Conservation (phyloP, 2,113 vertebrate species). For the Cinclus mexicanus region DNA sequence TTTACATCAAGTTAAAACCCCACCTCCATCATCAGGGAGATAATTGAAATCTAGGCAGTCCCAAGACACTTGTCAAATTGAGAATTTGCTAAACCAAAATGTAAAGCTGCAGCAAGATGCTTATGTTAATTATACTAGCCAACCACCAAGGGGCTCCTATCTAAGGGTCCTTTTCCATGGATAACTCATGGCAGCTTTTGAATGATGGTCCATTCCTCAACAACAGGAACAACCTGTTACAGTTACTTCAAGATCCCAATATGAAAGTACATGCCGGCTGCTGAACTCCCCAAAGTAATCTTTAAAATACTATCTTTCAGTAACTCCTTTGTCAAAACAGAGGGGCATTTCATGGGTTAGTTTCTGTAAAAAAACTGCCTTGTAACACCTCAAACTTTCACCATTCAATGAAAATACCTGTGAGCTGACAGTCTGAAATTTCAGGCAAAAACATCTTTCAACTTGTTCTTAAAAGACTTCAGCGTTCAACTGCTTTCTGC, state of each 20-base stretch:
- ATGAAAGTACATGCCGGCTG: not conserved
- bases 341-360: not conserved
- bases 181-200: constrained; percentile 54
- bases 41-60: constrained; percentile 60
- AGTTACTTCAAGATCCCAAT: not conserved
- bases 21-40: constrained; percentile 30
- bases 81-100: constrained; percentile 44
- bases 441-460: not conserved
- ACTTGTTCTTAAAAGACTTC: not conserved
- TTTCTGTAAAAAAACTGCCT: not conserved
- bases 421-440: not conserved
- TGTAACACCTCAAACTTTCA: not conserved
- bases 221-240: not conserved
- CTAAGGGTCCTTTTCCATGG: constrained; percentile 16
- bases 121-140: constrained; percentile 62
- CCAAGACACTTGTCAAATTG: constrained; percentile 56
- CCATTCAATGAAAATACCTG: not conserved
- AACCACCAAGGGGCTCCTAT: constrained; percentile 46
- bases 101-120: constrained; percentile 24
- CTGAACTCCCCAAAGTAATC: not conserved
- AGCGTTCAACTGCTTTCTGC: not conserved
- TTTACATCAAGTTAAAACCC: constrained; percentile 51
- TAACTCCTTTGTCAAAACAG: not conserved
- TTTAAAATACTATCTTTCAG: not conserved
- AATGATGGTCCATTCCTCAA: constrained; percentile 7